Conservation (phyloP, 2,888 invertebrate species). For the Peribatodes rhomboidaria region DNA sequence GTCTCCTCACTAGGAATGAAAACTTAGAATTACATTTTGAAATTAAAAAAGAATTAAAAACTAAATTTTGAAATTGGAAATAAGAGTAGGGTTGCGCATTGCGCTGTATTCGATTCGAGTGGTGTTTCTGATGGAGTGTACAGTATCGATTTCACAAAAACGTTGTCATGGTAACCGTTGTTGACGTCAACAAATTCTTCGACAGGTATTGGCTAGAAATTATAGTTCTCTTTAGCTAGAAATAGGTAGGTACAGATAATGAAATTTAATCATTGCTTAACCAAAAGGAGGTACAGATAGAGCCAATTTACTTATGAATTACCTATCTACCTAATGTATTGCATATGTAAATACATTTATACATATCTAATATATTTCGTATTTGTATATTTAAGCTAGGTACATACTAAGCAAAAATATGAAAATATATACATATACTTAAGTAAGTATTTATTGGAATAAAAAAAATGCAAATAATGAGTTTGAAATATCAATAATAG, state of each 20-base stretch:
- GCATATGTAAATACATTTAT: too few relatives aligned
- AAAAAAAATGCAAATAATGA: too few relatives aligned
- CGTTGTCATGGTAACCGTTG: constrained; percentile 71
- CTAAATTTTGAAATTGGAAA: constrained; percentile 60
- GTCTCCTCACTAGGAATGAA: constrained; percentile 39
- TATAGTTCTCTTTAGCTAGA: neutral
- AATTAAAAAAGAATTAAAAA: constrained; percentile 51
- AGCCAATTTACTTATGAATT: too few relatives aligned
- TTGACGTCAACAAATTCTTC: constrained; percentile 65
- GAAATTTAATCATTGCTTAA: too few relatives aligned
- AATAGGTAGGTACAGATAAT: neutral
- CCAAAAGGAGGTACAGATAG: neutral
- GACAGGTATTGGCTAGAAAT: constrained; percentile 23
- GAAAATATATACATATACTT: too few relatives aligned
- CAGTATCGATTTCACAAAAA: constrained; percentile 72
- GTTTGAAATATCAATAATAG: too few relatives aligned
- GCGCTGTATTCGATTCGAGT: constrained; percentile 64
- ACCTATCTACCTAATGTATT: too few relatives aligned
- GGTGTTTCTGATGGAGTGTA: constrained; percentile 46
- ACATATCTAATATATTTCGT: too few relatives aligned
- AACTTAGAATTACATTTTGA: constrained; percentile 55
- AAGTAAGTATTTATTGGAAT: too few relatives aligned
- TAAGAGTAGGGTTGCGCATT: constrained; percentile 75
- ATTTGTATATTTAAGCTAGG: too few relatives aligned
- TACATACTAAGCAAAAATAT: too few relatives aligned